Conservation (phyloP, 1,140 invertebrate species). For the Piezodorus guildinii region DNA sequence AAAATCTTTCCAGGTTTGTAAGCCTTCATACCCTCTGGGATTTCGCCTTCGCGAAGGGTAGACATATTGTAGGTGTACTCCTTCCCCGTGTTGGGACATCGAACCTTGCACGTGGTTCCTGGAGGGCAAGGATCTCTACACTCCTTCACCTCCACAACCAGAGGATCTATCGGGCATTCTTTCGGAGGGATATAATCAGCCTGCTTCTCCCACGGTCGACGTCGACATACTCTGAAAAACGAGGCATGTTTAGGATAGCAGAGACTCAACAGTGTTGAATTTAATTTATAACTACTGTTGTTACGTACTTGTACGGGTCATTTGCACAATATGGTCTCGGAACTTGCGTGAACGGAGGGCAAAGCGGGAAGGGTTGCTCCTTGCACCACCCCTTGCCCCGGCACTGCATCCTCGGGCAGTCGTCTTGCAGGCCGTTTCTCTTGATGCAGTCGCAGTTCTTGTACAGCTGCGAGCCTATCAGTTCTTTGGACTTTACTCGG, state of each 20-base stretch:
- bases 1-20: background rate
- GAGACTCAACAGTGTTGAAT: too few relatives aligned
- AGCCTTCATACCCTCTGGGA: background rate
- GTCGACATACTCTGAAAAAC: background rate
- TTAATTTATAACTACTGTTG: too few relatives aligned
- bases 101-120: background rate
- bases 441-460: constrained; percentile 58
- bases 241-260: background rate
- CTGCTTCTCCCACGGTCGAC: background rate
- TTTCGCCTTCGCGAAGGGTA: background rate
- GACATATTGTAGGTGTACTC: background rate
- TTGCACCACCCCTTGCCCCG: constrained; percentile 52
- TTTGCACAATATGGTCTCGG: background rate
- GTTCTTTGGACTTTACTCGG: constrained; percentile 48
- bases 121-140: background rate
- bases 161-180: background rate
- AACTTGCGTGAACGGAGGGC: constrained; percentile 36
- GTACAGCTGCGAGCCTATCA: constrained; percentile 51
- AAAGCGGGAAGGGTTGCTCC: constrained; percentile 50
- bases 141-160: background rate
- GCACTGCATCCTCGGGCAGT: constrained; percentile 53
- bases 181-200: background rate
- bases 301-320: background rate
- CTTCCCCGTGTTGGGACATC: background rate
- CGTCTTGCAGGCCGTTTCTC: constrained; percentile 60